Percentiles rank a stretch among this genome's conserved stretches.
Evolutionary conservation across 2,888 invertebrate species (phyloP).

Genomic region (Eretmocerus hayati): DNA sequence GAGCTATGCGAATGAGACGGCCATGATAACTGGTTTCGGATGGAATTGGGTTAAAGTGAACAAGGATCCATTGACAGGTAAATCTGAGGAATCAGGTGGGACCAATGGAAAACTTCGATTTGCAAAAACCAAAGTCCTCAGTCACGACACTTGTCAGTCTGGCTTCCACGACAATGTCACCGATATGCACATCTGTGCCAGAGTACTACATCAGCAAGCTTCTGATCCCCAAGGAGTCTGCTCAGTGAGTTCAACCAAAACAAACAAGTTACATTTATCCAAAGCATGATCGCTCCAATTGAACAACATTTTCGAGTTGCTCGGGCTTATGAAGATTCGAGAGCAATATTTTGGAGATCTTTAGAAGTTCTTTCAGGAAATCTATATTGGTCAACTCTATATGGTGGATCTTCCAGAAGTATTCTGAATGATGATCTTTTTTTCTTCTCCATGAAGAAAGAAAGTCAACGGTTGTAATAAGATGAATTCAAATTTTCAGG

Average conservation of each 20-base stretch:
- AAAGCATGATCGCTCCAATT: too few species aligned
- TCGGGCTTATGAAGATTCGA: too few species aligned
- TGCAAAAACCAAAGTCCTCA: neutral
- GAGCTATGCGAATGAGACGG: neutral
- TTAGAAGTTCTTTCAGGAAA: too few species aligned
- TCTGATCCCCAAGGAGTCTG: conserved; percentile 4
- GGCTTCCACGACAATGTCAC: neutral
- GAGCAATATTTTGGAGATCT: too few species aligned
- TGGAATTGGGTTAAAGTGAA: neutral
- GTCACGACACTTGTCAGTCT: neutral
- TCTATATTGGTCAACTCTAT: too few species aligned
- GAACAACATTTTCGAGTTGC: too few species aligned
- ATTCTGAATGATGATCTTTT: too few species aligned
- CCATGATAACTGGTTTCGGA: conserved; percentile 1
- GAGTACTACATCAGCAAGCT: neutral
- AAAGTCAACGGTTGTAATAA: neutral
- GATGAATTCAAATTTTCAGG: too few species aligned
- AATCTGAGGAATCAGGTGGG: neutral
- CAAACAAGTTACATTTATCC: neutral
- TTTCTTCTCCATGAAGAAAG: too few species aligned
- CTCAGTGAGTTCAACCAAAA: conserved; percentile 6
- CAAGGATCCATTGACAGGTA: neutral
- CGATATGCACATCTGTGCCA: neutral
- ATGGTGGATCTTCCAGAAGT: too few species aligned
- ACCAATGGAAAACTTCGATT: neutral